A percentile compares a stretch with the other conserved stretches of the same genome.
Evolutionary conservation across 2,797 vertebrate species (phyloP).

Genomic region (Balearica regulorum): DNA sequence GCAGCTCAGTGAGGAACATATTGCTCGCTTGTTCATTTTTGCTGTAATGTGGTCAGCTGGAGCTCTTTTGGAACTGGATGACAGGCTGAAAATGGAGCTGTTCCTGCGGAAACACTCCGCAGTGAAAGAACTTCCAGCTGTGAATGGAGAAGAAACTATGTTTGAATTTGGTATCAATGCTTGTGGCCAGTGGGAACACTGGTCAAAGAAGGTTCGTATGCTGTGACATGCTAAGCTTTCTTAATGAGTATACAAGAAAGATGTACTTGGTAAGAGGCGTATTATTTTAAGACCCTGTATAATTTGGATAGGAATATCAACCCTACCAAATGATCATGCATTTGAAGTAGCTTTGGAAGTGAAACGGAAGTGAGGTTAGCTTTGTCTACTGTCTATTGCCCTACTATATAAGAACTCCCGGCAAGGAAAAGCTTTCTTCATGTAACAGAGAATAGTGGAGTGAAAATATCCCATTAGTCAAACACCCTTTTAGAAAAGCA

Average conservation of each 20-base stretch:
- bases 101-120: conserved; percentile 73
- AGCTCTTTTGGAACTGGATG: conserved; percentile 81
- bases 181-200: conserved; percentile 81
- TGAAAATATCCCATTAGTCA: not conserved
- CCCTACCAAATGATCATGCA: not conserved
- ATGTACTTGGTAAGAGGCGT: not conserved
- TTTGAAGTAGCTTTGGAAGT: not conserved
- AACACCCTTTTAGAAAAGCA: not conserved
- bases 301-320: not conserved
- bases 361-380: not conserved
- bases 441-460: not conserved
- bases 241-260: not conserved
- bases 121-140: conserved; percentile 75
- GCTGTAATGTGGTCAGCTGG: conserved; percentile 85
- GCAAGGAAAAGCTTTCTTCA: not conserved
- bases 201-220: conserved; percentile 78
- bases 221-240: not conserved
- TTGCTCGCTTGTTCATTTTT: conserved; percentile 79
- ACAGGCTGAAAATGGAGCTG: conserved; percentile 82
- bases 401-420: not conserved
- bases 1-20: conserved; percentile 60
- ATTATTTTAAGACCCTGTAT: not conserved
- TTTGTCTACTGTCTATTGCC: not conserved
- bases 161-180: conserved; percentile 81
- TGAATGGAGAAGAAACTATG: conserved; percentile 76